Conservation (phyloP, 2,113 vertebrate genomes). For the Erythrocercus mccallii region DNA sequence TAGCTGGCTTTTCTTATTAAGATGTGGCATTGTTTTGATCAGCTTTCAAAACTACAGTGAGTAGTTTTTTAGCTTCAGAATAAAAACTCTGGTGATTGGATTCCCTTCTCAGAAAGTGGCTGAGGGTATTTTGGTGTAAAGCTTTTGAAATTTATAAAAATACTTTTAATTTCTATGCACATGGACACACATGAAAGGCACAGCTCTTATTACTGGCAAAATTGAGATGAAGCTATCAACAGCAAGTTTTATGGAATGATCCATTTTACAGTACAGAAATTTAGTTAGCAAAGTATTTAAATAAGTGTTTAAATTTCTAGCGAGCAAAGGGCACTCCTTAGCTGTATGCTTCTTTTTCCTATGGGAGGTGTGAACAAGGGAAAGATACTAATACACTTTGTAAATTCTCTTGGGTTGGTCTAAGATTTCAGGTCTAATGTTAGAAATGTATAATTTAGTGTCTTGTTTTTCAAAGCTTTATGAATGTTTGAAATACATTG, state of each 20-base stretch:
- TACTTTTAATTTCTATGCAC: neutral
- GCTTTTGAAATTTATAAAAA: neutral
- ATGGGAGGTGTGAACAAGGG: neutral
- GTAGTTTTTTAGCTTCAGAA: neutral
- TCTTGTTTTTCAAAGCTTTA: neutral
- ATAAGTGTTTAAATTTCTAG: neutral
- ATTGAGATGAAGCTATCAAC: neutral
- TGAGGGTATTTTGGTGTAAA: neutral
- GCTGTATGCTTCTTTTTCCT: neutral
- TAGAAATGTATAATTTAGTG: neutral
- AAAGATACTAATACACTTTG: neutral
- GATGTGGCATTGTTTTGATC: neutral
- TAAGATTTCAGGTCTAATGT: neutral
- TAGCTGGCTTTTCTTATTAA: neutral
- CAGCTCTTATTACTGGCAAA: neutral
- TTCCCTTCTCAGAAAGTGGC: neutral
- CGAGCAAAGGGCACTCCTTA: neutral
- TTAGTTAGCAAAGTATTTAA: neutral
- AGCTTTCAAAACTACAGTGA: neutral
- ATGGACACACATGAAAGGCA: rapidly evolving
- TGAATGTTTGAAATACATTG: neutral
- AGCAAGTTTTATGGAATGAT: neutral
- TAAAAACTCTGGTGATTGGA: rapidly evolving
- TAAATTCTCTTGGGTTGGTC: neutral
- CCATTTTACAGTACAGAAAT: neutral